phyloP scores from a whole-genome alignment of 2,797 vertebrate species.

The Erethizon dorsatum region DNA sequence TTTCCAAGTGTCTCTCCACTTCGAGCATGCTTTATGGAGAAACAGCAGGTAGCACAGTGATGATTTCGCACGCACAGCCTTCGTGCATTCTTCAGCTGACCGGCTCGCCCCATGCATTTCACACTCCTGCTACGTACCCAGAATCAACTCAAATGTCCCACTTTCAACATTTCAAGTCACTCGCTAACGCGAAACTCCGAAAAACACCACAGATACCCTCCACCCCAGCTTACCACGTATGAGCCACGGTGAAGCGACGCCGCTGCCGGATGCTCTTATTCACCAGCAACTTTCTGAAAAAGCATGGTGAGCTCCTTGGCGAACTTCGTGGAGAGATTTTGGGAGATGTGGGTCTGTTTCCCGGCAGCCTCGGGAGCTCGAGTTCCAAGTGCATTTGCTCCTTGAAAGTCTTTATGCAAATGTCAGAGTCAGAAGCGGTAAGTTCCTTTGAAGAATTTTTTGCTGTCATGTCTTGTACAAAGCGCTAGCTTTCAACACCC shows the following conservation, averaged over 20 bases:
- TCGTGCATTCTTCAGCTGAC: slow-evolving; percentile 10
- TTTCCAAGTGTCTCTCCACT: neutral
- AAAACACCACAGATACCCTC: neutral
- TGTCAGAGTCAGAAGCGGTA: slow-evolving; percentile 92
- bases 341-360: slow-evolving; percentile 95
- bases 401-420: slow-evolving; percentile 98
- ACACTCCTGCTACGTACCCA: neutral
- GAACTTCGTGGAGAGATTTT: slow-evolving; percentile 98
- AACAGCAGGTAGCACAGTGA: slow-evolving; percentile 58
- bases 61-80: neutral
- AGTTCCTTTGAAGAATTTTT: slow-evolving; percentile 92
- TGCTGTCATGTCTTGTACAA: slow-evolving; percentile 92
- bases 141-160: slow-evolving; percentile 31
- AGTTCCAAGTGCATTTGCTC: slow-evolving; percentile 99
- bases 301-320: slow-evolving; percentile 94
- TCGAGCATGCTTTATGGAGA: slow-evolving; percentile 49
- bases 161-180: neutral
- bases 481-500: slow-evolving; percentile 84
- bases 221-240: slow-evolving; percentile 96
- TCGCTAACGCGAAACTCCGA: neutral
- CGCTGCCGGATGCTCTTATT: slow-evolving; percentile 98
- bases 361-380: slow-evolving; percentile 94
- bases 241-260: slow-evolving; percentile 98
- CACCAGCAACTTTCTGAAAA: slow-evolving; percentile 98
- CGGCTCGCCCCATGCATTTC: slow-evolving; percentile 11